Evolutionary conservation across 1,140 invertebrate genomes (phyloP).

Genomic region (Conus ventricosus): DNA sequence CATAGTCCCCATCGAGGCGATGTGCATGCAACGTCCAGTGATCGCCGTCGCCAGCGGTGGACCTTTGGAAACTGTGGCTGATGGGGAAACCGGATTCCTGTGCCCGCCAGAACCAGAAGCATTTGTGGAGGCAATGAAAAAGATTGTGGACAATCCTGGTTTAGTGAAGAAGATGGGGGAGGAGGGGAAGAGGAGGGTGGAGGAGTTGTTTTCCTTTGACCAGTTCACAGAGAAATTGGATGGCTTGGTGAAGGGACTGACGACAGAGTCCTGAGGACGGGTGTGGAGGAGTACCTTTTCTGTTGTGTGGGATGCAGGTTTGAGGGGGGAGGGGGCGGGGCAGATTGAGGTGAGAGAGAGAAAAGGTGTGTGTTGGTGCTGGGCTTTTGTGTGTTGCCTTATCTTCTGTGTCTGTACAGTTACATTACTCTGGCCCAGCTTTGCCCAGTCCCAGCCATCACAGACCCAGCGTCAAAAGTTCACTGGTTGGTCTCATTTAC

Average conservation of each 20-base stretch:
- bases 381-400: too few relatives aligned
- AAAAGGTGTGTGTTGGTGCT: too few relatives aligned
- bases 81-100: constrained; percentile 93
- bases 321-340: too few relatives aligned
- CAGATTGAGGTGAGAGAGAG: too few relatives aligned
- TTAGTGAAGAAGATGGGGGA: constrained; percentile 82
- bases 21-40: constrained; percentile 94
- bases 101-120: constrained; percentile 81
- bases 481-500: too few relatives aligned
- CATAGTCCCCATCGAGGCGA: constrained; percentile 99
- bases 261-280: neutral
- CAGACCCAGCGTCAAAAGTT: too few relatives aligned
- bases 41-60: constrained; percentile 97
- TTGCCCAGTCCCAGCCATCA: too few relatives aligned
- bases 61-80: constrained; percentile 92
- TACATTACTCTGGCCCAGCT: too few relatives aligned
- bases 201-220: constrained; percentile 87
- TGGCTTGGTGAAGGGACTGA: constrained; percentile 76
- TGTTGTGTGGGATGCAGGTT: too few relatives aligned
- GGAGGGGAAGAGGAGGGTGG: constrained; percentile 83
- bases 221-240: constrained; percentile 84
- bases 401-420: too few relatives aligned
- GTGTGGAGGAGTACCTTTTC: too few relatives aligned
- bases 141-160: constrained; percentile 78
- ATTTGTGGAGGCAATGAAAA: constrained; percentile 88